phyloP scores from a whole-genome alignment of 1,140 invertebrate genomes.

The Calosoma granatense region DNA sequence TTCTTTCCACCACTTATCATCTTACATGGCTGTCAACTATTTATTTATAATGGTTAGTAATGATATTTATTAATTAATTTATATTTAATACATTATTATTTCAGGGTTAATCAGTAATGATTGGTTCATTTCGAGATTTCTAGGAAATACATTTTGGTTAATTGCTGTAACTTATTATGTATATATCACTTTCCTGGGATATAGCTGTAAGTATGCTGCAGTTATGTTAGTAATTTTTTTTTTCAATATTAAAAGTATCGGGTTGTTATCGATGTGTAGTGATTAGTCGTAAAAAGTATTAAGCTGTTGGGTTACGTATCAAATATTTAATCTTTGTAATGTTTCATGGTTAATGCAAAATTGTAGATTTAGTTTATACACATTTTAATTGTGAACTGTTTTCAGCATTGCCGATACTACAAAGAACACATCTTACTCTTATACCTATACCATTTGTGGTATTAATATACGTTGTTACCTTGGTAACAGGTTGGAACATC shows the following conservation, averaged over 20 bases:
- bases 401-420: constrained; percentile 82
- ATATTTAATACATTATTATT: constrained; percentile 26
- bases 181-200: constrained; percentile 97
- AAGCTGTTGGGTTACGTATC: too few species aligned
- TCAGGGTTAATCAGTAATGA: constrained; percentile 66
- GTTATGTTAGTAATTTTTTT: constrained; percentile 13
- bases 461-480: constrained; percentile 69
- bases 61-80: constrained; percentile 13
- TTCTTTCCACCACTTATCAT: constrained; percentile 93
- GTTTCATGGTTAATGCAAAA: too few species aligned
- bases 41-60: constrained; percentile 72
- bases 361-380: too few species aligned
- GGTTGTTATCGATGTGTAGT: too few species aligned
- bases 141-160: constrained; percentile 93
- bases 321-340: too few species aligned
- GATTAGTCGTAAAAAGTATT: too few species aligned
- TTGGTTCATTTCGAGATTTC: constrained; percentile 64
- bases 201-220: constrained; percentile 67
- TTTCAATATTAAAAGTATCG: too few species aligned
- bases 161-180: constrained; percentile 86
- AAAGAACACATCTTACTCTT: constrained; percentile 80
- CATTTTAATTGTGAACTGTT: too few species aligned
- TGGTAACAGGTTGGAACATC: constrained; percentile 60
- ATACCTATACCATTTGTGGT: constrained; percentile 57
- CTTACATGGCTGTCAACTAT: constrained; percentile 84